Percentiles rank a stretch among this genome's conserved stretches.
Conservation (phyloP, 1,140 invertebrate genomes). For the Drosophila watanabei region DNA sequence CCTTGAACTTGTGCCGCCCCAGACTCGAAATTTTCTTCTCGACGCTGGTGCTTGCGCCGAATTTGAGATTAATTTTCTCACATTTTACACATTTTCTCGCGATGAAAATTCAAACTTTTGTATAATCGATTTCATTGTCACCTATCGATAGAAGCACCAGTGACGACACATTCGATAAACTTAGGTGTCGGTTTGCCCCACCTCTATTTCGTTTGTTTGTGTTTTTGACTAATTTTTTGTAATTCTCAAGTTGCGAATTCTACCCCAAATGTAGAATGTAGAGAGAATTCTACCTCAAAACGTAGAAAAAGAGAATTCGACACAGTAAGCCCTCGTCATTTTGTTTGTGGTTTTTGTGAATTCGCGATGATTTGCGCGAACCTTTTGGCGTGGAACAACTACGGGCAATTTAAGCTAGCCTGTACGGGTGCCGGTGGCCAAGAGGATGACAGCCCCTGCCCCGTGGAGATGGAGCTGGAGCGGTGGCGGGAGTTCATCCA, state of each 20-base stretch:
- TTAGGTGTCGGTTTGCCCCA: not conserved
- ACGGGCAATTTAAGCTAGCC: slow-evolving; percentile 52
- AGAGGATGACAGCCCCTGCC: slow-evolving; percentile 41
- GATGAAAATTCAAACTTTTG: not conserved
- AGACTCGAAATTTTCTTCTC: too few relatives aligned
- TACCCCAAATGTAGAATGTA: too few relatives aligned
- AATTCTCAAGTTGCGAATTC: too few relatives aligned
- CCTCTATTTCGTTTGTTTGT: slow-evolving; percentile 30
- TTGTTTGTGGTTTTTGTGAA: slow-evolving; percentile 35
- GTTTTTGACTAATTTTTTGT: slow-evolving; percentile 9
- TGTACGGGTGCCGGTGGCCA: slow-evolving; percentile 25
- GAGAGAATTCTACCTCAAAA: too few relatives aligned
- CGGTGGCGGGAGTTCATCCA: slow-evolving; percentile 63
- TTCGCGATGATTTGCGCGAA: slow-evolving; percentile 56
- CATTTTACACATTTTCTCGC: too few relatives aligned
- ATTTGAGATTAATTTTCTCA: too few relatives aligned
- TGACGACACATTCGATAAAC: not conserved
- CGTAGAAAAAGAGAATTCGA: too few relatives aligned
- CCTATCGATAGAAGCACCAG: not conserved
- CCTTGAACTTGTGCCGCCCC: too few relatives aligned
- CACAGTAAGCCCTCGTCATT: too few relatives aligned
- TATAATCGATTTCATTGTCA: not conserved
- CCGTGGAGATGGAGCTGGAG: slow-evolving; percentile 56
- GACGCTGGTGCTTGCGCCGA: too few relatives aligned
- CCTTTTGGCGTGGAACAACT: slow-evolving; percentile 55